Evolutionary conservation across 2,888 invertebrate genomes (phyloP).

Genomic region (Pharmacophagus antenor): DNA sequence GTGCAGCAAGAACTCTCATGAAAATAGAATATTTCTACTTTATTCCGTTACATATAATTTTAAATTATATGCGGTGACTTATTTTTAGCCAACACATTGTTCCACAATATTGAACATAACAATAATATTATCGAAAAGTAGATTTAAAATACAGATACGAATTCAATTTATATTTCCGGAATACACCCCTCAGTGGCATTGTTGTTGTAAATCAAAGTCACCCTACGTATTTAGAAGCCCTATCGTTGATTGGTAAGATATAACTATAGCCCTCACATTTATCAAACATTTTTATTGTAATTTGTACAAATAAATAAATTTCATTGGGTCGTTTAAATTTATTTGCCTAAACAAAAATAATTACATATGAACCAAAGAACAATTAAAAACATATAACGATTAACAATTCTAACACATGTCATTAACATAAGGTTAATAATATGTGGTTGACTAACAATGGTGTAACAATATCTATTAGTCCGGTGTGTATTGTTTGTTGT

Average conservation of each 20-base stretch:
- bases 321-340: slow-evolving; percentile 32
- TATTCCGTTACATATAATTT: no score
- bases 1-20: no score
- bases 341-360: neutral
- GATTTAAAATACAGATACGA: slow-evolving; percentile 59
- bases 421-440: no score
- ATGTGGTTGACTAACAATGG: no score
- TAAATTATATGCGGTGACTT: neutral
- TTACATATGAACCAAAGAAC: neutral
- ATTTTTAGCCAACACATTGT: neutral
- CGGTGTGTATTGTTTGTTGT: no score
- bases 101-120: neutral
- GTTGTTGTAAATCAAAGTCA: slow-evolving; percentile 71
- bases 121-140: slow-evolving; percentile 4
- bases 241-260: slow-evolving; percentile 43
- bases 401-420: no score
- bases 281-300: slow-evolving; percentile 44
- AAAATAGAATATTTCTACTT: no score
- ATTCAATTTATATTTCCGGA: slow-evolving; percentile 68
- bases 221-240: slow-evolving; percentile 48
- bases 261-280: slow-evolving; percentile 46
- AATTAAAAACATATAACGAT: neutral
- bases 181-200: slow-evolving; percentile 45
- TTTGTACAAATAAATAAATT: slow-evolving; percentile 19
- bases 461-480: no score